Conservation (phyloP, 2,113 vertebrate genomes). For the Malaclemys terrapin region DNA sequence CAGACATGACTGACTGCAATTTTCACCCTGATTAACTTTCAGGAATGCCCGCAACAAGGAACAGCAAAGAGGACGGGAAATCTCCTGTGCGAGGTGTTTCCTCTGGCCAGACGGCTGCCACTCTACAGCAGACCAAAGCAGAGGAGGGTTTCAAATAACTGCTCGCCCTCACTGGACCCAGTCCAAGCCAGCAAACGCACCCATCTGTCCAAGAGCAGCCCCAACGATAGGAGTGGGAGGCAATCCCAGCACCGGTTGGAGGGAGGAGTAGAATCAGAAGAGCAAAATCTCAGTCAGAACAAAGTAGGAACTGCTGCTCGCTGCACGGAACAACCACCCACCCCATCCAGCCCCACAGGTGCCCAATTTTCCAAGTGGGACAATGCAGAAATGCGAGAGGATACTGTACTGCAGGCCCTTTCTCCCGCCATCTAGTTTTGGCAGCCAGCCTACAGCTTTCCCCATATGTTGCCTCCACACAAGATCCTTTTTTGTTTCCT, state of each 20-base stretch:
- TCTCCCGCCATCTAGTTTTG: conserved; percentile 23
- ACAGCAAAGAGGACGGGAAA: conserved; percentile 28
- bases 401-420: not conserved
- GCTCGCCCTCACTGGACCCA: accelerated
- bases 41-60: conserved; percentile 76
- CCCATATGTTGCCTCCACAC: conserved; percentile 30
- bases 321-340: not conserved
- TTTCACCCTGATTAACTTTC: conserved; percentile 84
- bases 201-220: accelerated
- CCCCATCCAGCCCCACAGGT: not conserved
- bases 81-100: not conserved
- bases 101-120: not conserved
- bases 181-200: not conserved
- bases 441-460: conserved; percentile 54
- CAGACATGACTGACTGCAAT: conserved; percentile 77
- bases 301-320: not conserved
- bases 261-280: not conserved
- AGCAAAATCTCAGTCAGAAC: not conserved
- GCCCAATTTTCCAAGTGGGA: not conserved
- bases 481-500: conserved; percentile 72
- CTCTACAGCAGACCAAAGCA: not conserved
- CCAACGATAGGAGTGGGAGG: not conserved
- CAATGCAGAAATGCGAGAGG: not conserved
- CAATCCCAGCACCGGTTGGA: accelerated
- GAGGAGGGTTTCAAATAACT: not conserved